Percentiles rank a stretch among this genome's conserved stretches.
These are phyloP conservation scores for Bombus confusus DNA, from an alignment of 1,140 invertebrate species.

Conservation along the genomic window DNA sequence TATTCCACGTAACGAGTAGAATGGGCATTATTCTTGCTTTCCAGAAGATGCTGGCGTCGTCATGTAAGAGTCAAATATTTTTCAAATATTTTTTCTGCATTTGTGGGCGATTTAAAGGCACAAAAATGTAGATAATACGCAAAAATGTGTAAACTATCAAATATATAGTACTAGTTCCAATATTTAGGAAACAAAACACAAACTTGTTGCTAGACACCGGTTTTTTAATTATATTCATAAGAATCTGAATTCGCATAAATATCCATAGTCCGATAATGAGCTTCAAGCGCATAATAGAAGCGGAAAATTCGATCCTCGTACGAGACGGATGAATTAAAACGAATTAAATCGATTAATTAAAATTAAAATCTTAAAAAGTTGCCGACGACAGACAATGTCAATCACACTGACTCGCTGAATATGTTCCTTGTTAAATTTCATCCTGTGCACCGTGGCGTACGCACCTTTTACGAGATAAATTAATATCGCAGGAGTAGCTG, in stretches of 20 bases:
- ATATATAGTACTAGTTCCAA: too few relatives aligned
- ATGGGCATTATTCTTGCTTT: constrained; percentile 71
- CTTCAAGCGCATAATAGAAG: too few relatives aligned
- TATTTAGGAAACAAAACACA: too few relatives aligned
- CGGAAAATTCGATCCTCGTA: too few relatives aligned
- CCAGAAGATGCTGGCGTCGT: not conserved
- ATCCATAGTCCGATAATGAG: too few relatives aligned
- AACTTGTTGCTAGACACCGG: too few relatives aligned
- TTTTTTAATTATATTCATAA: too few relatives aligned
- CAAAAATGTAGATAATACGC: rapidly evolving
- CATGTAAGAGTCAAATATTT: not conserved
- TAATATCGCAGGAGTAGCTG: not conserved
- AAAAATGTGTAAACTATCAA: too few relatives aligned
- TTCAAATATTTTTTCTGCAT: too few relatives aligned
- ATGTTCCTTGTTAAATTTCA: not conserved
- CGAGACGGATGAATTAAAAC: not conserved
- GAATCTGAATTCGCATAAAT: too few relatives aligned
- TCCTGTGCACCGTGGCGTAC: not conserved
- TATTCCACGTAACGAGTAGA: constrained; percentile 69
- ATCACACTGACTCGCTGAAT: too few relatives aligned
- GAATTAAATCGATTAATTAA: not conserved
- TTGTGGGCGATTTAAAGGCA: too few relatives aligned
- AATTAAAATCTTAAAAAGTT: not conserved
- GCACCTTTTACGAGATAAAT: not conserved
- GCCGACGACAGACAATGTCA: not conserved